A percentile compares a stretch with the other conserved stretches of the same genome.
Evolutionary conservation across 1,140 invertebrate genomes (phyloP).

Genomic region (Orchestia grillus): DNA sequence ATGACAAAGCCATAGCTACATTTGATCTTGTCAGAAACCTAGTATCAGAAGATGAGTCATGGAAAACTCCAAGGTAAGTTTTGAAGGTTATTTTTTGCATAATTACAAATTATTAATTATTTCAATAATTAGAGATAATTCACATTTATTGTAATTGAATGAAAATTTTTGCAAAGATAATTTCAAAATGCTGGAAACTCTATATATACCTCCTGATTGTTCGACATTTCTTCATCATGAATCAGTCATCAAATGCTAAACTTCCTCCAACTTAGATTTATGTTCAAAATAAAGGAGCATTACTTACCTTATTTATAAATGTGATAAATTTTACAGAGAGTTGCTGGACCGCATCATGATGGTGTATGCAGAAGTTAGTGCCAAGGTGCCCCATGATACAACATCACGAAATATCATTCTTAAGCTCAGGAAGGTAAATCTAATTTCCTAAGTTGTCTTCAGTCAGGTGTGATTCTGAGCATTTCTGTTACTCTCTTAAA

Average conservation of each 20-base stretch:
- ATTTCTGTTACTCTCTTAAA: no score
- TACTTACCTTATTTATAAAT: not conserved
- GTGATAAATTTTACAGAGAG: not conserved
- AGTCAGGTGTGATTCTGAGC: no score
- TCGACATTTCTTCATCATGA: not conserved
- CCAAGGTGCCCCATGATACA: constrained; percentile 38
- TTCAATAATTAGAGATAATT: not conserved
- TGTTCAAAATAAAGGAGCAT: not conserved
- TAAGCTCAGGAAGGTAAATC: constrained; percentile 23
- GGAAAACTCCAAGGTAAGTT: constrained; percentile 25
- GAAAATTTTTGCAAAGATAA: no score
- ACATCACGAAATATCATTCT: constrained; percentile 15
- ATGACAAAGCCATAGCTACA: constrained; percentile 36
- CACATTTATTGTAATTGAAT: not conserved
- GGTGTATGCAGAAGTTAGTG: constrained; percentile 17
- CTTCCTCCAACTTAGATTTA: not conserved
- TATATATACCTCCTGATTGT: not conserved
- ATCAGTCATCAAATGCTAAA: not conserved
- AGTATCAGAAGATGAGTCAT: not conserved
- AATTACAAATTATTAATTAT: not conserved
- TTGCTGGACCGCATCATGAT: constrained; percentile 30
- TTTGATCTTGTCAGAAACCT: constrained; percentile 28
- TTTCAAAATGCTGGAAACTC: no score
- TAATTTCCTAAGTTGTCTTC: not conserved
- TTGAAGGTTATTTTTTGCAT: not conserved